These are phyloP conservation scores for Thunnus thynnus DNA, from an alignment of 2,113 vertebrate genomes.

Conservation along the genomic window DNA sequence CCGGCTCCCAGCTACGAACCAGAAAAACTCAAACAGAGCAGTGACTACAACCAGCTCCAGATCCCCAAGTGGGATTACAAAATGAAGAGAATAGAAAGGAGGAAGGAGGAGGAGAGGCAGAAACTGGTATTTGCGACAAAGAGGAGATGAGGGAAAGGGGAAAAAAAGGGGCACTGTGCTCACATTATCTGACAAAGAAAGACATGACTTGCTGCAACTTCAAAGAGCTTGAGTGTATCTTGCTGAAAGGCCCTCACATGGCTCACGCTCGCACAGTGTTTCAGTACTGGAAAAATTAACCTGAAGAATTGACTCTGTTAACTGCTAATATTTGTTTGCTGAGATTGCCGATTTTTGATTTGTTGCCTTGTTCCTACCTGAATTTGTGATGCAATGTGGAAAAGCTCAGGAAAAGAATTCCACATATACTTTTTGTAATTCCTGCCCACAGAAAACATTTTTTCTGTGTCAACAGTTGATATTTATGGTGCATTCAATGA, in stretches of 20 bases:
- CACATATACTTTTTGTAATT: constrained; percentile 4
- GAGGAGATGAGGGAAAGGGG: constrained; percentile 69
- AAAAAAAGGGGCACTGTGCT: not conserved
- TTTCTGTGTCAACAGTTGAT: not conserved
- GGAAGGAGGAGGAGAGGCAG: constrained; percentile 85
- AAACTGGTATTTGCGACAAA: constrained; percentile 70
- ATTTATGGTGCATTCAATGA: not conserved
- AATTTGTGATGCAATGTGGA: constrained; percentile 4
- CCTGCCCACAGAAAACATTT: not conserved
- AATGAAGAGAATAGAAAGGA: constrained; percentile 89
- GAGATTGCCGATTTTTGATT: constrained; percentile 7
- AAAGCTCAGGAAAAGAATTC: not conserved
- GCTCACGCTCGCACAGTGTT: not conserved
- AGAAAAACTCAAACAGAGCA: constrained; percentile 72
- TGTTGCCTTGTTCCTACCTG: constrained; percentile 67
- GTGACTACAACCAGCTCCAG: constrained; percentile 87
- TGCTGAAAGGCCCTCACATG: not conserved
- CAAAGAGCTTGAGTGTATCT: not conserved
- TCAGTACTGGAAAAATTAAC: not conserved
- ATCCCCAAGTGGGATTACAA: constrained; percentile 96
- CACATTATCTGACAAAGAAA: constrained; percentile 5
- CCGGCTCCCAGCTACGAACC: constrained; percentile 86
- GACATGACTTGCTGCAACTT: not conserved
- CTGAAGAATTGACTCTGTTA: not conserved
- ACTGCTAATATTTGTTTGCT: not conserved